A percentile compares a stretch with the other conserved stretches of the same genome.
Evolutionary conservation across 1,140 invertebrate genomes (phyloP).

Genomic region (Drosophila ambigua): DNA sequence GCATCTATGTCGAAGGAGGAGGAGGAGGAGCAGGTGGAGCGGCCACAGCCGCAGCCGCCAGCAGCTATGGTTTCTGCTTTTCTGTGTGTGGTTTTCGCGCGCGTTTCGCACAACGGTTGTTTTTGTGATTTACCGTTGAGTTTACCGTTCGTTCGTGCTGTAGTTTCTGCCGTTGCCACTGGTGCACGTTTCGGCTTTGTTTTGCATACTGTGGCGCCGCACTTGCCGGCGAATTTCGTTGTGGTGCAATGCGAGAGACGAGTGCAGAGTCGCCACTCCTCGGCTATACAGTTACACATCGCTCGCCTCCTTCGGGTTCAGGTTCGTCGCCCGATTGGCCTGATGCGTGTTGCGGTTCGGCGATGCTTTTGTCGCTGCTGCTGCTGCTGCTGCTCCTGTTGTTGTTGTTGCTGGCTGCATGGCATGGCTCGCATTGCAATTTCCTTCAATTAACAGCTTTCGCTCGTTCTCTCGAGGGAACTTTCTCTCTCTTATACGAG

Average conservation of each 20-base stretch:
- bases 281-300: conserved; percentile 23
- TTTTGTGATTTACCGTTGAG: conserved; percentile 22
- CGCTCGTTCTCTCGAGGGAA: not conserved
- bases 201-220: conserved; percentile 75
- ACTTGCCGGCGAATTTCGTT: conserved; percentile 77
- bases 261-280: conserved; percentile 48
- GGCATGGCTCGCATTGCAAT: conserved; percentile 50
- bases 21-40: no score
- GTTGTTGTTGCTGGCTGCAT: conserved; percentile 25
- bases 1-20: no score
- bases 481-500: conserved; percentile 44
- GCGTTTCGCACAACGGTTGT: conserved; percentile 19
- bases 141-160: not conserved
- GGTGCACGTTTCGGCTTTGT: conserved; percentile 78
- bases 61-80: not conserved
- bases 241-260: conserved; percentile 67
- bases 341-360: conserved; percentile 47
- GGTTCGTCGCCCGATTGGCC: conserved; percentile 68
- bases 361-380: conserved; percentile 7
- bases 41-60: no score
- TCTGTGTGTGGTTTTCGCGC: conserved; percentile 8
- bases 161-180: conserved; percentile 20
- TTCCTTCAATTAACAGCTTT: conserved; percentile 50
- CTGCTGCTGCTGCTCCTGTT: conserved; percentile 18
- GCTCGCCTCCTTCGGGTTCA: conserved; percentile 38